Evolutionary conservation across 2,113 vertebrate genomes (phyloP).

Genomic region (pig (Sus scrofa)): T2T-Sscrofa CM000830.6:8653001-8653500

Average conservation of each 20-base stretch:
- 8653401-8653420: not conserved
- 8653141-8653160: not conserved
- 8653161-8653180: not conserved
- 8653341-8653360: not conserved
- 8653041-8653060: not conserved
- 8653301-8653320: no score
- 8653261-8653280: not conserved
- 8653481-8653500: not conserved
- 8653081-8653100: not conserved
- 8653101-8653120: not conserved
- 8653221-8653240: not conserved
- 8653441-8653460: not conserved
- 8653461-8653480: not conserved
- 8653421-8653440: not conserved
- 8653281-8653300: not conserved
- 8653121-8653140: not conserved
- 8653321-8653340: not conserved
- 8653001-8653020: not conserved
- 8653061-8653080: not conserved
- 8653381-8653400: not conserved
- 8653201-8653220: no score
- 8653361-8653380: not conserved
- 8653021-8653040: not conserved
- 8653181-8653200: not conserved
- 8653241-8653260: rapidly evolving